These are phyloP conservation scores for Megalurothrips usitatus DNA, from an alignment of 2,888 invertebrate species.

Conservation along the genomic window DNA sequence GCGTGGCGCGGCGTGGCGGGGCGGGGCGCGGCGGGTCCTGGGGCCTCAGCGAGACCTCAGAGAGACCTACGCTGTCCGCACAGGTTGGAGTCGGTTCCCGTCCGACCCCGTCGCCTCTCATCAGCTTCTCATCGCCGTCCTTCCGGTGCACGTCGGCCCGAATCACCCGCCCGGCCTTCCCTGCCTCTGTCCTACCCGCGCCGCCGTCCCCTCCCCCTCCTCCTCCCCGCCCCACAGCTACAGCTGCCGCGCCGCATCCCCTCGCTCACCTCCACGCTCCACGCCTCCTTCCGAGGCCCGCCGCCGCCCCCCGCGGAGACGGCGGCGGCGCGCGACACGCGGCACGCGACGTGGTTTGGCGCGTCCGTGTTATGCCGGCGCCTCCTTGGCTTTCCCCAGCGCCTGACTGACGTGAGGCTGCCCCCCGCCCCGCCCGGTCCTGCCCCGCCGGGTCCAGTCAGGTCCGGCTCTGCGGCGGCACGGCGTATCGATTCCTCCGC, in stretches of 20 bases:
- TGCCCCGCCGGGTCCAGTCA: too few species aligned
- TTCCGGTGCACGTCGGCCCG: constrained; percentile 29
- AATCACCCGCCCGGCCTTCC: constrained; percentile 27
- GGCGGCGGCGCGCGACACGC: too few species aligned
- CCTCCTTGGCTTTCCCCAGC: too few species aligned
- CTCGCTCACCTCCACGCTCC: not conserved
- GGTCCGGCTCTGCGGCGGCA: too few species aligned
- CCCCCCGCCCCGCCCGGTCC: not conserved
- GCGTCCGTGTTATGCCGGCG: too few species aligned
- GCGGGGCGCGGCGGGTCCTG: not conserved
- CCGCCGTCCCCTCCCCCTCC: not conserved
- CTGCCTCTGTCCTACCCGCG: not conserved
- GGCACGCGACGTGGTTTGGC: too few species aligned
- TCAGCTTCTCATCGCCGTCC: not conserved
- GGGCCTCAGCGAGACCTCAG: not conserved
- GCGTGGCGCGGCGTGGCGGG: not conserved
- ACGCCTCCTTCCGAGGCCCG: not conserved
- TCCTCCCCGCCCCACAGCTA: too few species aligned
- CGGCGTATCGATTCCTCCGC: too few species aligned
- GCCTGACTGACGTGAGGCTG: not conserved
- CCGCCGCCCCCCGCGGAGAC: too few species aligned
- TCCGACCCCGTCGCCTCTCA: not conserved
- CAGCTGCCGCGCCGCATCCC: too few species aligned
- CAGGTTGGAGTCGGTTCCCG: not conserved
- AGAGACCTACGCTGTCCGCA: not conserved